Conservation (phyloP, 2,113 vertebrate genomes). For the Rhabdomys dilectus region DNA sequence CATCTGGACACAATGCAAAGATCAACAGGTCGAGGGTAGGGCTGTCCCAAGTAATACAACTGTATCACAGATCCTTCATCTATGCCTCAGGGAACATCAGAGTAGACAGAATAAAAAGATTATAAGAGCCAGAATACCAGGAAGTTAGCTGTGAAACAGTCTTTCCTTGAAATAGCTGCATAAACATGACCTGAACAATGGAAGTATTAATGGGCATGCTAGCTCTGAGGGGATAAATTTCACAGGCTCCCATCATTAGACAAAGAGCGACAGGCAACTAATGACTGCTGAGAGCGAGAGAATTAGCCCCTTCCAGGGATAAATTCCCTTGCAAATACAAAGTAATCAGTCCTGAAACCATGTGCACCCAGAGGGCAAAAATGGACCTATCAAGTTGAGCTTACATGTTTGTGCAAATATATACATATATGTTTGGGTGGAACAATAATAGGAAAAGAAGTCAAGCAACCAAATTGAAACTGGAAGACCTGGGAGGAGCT, state of each 20-base stretch:
- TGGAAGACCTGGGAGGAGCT: not conserved
- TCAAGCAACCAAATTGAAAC: not conserved
- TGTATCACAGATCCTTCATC: not conserved
- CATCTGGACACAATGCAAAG: not conserved
- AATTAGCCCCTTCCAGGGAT: not conserved
- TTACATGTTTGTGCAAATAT: not conserved
- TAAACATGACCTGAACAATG: not conserved
- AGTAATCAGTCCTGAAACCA: not conserved
- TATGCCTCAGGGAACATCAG: not conserved
- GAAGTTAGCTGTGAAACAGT: not conserved
- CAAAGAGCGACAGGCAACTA: not conserved
- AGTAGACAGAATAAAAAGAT: not conserved
- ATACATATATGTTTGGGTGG: not conserved
- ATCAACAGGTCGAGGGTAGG: not conserved
- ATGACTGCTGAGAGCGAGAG: not conserved
- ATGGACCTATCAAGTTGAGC: not conserved
- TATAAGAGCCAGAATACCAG: not conserved
- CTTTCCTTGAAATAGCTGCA: not conserved
- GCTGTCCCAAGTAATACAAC: not conserved
- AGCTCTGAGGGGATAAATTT: not conserved
- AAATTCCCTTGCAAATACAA: not conserved
- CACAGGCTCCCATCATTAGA: not conserved
- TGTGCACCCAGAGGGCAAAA: not conserved
- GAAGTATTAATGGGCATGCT: not conserved
- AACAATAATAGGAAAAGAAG: not conserved